Evolutionary conservation across 2,797 vertebrate species (phyloP), one percentile per base, ranked within the genome.

Genomic region (Australoheros facetus): DNA sequence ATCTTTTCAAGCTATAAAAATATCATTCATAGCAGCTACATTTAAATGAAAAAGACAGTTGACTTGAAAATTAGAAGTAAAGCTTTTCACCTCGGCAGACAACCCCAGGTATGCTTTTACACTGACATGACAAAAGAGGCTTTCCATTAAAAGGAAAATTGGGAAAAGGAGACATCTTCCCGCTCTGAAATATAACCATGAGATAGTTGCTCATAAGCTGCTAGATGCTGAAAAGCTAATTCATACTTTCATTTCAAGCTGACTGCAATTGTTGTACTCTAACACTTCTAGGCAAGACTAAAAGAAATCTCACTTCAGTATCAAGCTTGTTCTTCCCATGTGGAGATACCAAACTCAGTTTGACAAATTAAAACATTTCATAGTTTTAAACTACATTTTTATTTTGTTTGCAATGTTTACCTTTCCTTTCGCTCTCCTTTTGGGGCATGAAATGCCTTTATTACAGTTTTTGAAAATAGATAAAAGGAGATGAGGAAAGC

Each of bases 221-320:
- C 56, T 73, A 71, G 60, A 80, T 58, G 21, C 53, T 39, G 34
- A 70, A 81, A 78, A 76, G 17, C 56, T 12, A 17, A 79, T 81
- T 75, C 53, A 51, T 54, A 42, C 42, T 57, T 71, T 30, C 10
- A 19, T 34, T 56, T 75, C 71, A 21, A 71, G 5, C 21, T 26
- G 59, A 2, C 26, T 78, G 13, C 64, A 76, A 39, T 72, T 59
- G 70, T 71, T 28, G 21, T 37, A 10, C 57, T 66, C 37, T 60
- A 30, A 48, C 16, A 48, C 62, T 66, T 48, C 23, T 19, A 48
- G 17, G 2, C 62, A 30, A 66, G 42, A 28, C 62, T 66, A 19
- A 48, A 66, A 48, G 0, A 66, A 66, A 48, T 30, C 9, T 66
- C 39, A 48, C 9, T 42, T 48, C 3, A 0, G 23, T 19, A 10